Evolutionary conservation across 1,140 invertebrate genomes (phyloP), one percentile per base, ranked within the genome.

Genomic region (Aphaenogaster rudis): DNA sequence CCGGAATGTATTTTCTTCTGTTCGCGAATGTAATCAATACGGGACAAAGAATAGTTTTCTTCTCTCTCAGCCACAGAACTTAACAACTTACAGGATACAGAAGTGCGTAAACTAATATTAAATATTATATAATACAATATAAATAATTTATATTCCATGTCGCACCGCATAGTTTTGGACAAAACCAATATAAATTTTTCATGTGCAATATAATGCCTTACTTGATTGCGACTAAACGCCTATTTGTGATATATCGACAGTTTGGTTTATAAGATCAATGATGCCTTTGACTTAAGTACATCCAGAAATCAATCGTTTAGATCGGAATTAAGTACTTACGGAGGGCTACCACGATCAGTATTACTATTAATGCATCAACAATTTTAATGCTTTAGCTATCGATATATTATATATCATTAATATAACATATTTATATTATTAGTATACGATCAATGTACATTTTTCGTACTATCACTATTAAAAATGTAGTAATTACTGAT

Each of bases 81-180:
- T 39, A 69, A 90, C 69, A 88, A 90, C 76, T 89, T 81, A 66
- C 63, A 78, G 72, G 77, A 91, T 93, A 94, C 88, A 92, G 88
- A 88, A 93, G n/a, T 92, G 91, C 86, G 88, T 93, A 54, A 89
- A 91, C 81, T 91, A 92, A 86, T 92, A 84, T 85, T 91, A 89
- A 71, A 77, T 88, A 86, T 88, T 59, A 94, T 93, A 93, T 91
- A 66, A 77, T 93, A 93, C 91, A 92, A 93, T 88, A 89, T 85
- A 59, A 57, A 57, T 76, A 59, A 76, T 64, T 85, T 50, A 33
- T 88, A 92, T 91, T 74, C 57, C 84, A 89, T 89, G 78, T 87
- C 74, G 54, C 77, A 57, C 76, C 66, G 52, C 50, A 71, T 39
- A 63, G 13, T 61, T 57, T 39, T 8, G 9, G 9, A 57, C 36